Conservation (phyloP, 2,113 vertebrate genomes). For the Calidris pugnax region DNA sequence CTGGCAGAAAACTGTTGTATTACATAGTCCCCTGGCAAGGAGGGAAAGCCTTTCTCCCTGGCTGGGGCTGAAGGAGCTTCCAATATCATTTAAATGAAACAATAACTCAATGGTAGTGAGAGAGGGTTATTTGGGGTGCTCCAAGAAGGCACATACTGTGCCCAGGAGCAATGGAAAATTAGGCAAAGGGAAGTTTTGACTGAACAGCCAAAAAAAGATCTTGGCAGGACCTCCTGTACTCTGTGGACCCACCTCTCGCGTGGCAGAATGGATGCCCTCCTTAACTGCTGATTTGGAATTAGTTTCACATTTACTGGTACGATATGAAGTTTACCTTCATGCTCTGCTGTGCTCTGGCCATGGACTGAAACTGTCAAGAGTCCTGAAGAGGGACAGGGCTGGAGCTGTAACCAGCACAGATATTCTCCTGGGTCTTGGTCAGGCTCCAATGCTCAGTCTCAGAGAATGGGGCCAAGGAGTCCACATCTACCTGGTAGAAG, state of each 20-base stretch:
- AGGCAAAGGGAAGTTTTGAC: conserved; percentile 62
- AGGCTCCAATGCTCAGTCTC: not conserved
- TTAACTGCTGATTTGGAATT: not conserved
- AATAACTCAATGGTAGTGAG: conserved; percentile 41
- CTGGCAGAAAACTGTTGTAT: conserved; percentile 12
- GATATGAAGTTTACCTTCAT: not conserved
- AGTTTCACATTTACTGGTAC: not conserved
- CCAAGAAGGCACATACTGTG: conserved; percentile 46
- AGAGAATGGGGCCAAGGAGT: not conserved
- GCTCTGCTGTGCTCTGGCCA: not conserved
- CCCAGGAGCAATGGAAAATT: conserved; percentile 51
- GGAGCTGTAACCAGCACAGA: not conserved
- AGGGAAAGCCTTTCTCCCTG: conserved; percentile 28
- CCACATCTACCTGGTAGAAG: not conserved
- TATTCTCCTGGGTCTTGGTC: not conserved
- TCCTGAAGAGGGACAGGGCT: not conserved
- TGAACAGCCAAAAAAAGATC: conserved; percentile 38
- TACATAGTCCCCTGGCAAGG: conserved; percentile 30
- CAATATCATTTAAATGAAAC: conserved; percentile 30
- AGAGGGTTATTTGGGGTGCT: conserved; percentile 36
- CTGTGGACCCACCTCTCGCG: not conserved
- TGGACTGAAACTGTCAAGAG: not conserved
- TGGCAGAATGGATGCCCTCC: conserved; percentile 7
- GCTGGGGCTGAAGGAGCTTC: conserved; percentile 36
- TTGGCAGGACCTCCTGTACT: conserved; percentile 51